Base-by-base conservation (phyloP, 2,113 vertebrate genomes). In the Cynoglossus semilaevis region DNA sequence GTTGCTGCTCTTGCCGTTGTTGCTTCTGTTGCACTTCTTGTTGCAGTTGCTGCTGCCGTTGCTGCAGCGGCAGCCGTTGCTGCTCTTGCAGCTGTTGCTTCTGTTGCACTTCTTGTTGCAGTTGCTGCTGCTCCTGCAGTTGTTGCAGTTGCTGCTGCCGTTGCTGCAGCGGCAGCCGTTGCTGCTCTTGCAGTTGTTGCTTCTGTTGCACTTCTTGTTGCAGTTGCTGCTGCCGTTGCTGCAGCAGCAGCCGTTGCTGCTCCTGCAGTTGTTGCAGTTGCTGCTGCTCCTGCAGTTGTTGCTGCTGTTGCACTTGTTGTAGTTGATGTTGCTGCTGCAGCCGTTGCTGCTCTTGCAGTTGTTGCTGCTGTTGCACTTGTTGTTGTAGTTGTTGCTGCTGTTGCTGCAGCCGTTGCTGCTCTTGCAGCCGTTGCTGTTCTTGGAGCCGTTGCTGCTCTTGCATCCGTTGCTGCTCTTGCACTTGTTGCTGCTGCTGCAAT, bases 11-110 rank as follows among this genome's bases (percentile, higher is more conserved):
- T n/a, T 19, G 17, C 19, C 88, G 83, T 8, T 85, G 85, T 55
- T 85, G 67, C 0, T 87, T 46, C 5, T 16, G 42, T 18, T 83
- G 8, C 85, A 83, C 49, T 86, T 65, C 0, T 88, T 88, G 52
- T 5, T 15, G 73, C 58, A 86, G 90, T 7, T 45, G 73, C 43
- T 50, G 66, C 8, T 47, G 63, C 4, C 51, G 57, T 10, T 19
- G 34, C 40, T 45, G 52, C 16, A 45, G 49, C 1, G 11, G 53
- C 9, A 22, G 52, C 4, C 45, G 70, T 14, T 11, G 11, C 12
- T 14, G 42, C 5, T n/a, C 15, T n/a, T 1, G 91, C 11, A 7
- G 15, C 42, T n/a, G 42, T 15, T 22, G n/a, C n/a, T n/a, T n/a
- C n/a, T n/a, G n/a, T n/a, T n/a, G n/a, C n/a, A n/a, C n/a, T n/a